Conservation (phyloP, 2,113 vertebrate genomes). For the Sapayoa aenigma region DNA sequence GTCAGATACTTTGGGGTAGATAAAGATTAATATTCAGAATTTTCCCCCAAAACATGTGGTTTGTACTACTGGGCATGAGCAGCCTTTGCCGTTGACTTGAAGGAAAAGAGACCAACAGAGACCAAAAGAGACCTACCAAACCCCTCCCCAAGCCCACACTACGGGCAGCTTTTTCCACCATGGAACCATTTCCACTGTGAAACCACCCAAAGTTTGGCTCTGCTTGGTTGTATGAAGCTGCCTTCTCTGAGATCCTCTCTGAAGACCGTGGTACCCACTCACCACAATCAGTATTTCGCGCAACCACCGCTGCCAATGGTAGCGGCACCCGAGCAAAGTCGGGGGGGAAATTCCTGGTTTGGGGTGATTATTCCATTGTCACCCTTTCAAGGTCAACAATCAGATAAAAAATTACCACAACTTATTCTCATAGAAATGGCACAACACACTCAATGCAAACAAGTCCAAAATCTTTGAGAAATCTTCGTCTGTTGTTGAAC, state of each 20-base stretch:
- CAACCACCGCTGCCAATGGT: accelerated
- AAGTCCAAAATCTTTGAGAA: neutral
- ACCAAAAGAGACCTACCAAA: neutral
- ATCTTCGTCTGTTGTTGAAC: neutral
- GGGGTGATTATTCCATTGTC: neutral
- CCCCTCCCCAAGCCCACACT: neutral
- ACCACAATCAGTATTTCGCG: accelerated
- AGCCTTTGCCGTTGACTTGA: neutral
- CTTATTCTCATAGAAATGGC: constrained; percentile 1
- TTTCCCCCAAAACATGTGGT: neutral
- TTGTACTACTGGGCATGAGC: neutral
- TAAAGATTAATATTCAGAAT: neutral
- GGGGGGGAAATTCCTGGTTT: neutral
- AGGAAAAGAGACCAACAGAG: neutral
- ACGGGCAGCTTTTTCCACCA: neutral
- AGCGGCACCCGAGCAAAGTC: neutral
- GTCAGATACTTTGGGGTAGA: neutral
- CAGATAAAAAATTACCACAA: neutral
- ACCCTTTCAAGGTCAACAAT: neutral
- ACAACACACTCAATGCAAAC: neutral
- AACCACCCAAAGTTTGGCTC: neutral
- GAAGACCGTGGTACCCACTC: accelerated
- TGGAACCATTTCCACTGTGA: neutral
- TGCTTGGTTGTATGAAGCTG: neutral
- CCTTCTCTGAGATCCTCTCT: neutral